Conservation (phyloP, 2,888 invertebrate species). For the Incurvaria masculella region DNA sequence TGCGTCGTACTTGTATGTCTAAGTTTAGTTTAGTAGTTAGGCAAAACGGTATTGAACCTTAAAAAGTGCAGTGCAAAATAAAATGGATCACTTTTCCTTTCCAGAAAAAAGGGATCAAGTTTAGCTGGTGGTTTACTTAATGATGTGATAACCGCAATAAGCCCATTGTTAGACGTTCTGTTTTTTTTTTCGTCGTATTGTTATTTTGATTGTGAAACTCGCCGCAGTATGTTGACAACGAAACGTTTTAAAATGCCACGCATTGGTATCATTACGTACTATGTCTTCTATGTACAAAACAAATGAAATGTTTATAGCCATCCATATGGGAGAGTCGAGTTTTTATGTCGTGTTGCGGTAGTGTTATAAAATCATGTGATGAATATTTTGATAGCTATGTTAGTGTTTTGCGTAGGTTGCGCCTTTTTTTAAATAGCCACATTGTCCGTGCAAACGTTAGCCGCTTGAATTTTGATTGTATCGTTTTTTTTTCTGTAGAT, state of each 20-base stretch:
- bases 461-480: too few relatives aligned
- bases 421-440: too few relatives aligned
- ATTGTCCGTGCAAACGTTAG: too few relatives aligned
- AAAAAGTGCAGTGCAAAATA: not conserved
- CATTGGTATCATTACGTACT: not conserved
- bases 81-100: not conserved
- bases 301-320: too few relatives aligned
- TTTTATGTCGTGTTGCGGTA: too few relatives aligned
- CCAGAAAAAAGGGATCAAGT: not conserved
- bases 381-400: too few relatives aligned
- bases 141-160: not conserved
- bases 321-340: too few relatives aligned
- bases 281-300: not conserved
- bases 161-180: not conserved
- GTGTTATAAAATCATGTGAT: too few relatives aligned
- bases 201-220: not conserved
- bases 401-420: too few relatives aligned
- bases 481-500: too few relatives aligned
- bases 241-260: not conserved
- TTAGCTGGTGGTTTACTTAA: not conserved
- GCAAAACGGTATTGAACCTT: not conserved
- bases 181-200: not conserved
- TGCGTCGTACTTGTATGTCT: not conserved
- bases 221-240: not conserved
- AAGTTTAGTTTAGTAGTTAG: not conserved